These are phyloP conservation scores for Miltochrista miniata DNA, from an alignment of 2,888 invertebrate genomes.

Conservation along the genomic window DNA sequence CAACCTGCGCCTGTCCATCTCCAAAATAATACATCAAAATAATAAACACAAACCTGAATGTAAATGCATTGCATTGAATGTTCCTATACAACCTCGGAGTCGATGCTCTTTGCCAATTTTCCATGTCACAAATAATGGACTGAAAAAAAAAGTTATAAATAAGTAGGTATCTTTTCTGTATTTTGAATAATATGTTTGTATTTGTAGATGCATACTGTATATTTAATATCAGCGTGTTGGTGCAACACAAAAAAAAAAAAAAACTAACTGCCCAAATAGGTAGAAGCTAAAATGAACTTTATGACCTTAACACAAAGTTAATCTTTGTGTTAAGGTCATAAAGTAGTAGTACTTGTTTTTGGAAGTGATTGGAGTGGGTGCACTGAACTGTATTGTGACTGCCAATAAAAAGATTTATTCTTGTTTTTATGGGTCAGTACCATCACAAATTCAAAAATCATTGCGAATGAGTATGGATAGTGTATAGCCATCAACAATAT, in stretches of 20 bases:
- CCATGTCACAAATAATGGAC: slow-evolving; percentile 99
- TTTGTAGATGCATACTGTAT: no score
- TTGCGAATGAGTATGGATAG: no score
- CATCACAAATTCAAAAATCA: slow-evolving; percentile 2
- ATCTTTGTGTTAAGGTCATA: no score
- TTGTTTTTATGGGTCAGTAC: slow-evolving; percentile 21
- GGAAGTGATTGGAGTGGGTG: slow-evolving; percentile 26
- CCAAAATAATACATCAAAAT: no score
- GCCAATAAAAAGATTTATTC: slow-evolving; percentile 21
- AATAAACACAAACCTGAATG: slow-evolving; percentile 87
- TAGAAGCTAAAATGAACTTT: no score
- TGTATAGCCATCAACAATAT: no score
- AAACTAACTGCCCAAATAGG: slow-evolving; percentile 15
- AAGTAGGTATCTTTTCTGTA: no score
- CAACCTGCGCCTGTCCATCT: no score
- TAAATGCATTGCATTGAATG: slow-evolving; percentile 98
- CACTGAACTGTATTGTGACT: slow-evolving; percentile 30
- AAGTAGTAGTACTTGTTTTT: slow-evolving; percentile 32
- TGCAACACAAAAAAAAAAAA: slow-evolving; percentile 17
- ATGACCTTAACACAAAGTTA: slow-evolving; percentile 13
- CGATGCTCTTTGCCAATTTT: slow-evolving; percentile 98
- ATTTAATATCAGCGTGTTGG: not conserved
- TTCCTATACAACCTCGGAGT: slow-evolving; percentile 99
- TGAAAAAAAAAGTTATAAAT: slow-evolving; percentile 68
- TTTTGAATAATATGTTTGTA: no score